Conservation (phyloP, 2,113 vertebrate genomes). For the Calidris pygmaea region DNA sequence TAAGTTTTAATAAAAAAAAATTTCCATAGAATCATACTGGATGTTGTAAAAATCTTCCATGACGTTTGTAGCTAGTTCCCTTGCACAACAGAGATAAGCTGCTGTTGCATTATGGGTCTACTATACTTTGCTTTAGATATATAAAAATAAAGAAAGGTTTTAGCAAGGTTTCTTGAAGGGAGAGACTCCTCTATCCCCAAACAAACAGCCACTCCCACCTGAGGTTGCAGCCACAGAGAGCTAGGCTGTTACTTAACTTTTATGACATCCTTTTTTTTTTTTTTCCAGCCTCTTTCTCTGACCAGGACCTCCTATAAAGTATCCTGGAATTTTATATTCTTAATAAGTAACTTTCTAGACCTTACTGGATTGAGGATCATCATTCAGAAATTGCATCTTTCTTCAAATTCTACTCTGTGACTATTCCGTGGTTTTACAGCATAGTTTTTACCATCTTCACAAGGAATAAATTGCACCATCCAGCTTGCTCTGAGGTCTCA, state of each 20-base stretch:
- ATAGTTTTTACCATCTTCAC: neutral
- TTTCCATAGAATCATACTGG: neutral
- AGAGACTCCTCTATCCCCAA: neutral
- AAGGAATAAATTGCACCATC: neutral
- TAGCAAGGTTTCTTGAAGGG: neutral
- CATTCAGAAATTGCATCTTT: neutral
- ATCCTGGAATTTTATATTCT: neutral
- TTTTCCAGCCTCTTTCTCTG: neutral
- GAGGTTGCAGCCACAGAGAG: neutral
- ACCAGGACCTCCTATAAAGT: neutral
- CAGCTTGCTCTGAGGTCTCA: neutral
- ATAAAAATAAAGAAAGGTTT: neutral
- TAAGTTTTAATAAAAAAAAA: neutral
- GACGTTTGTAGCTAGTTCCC: neutral
- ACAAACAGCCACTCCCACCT: fast-evolving
- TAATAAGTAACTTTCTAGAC: neutral
- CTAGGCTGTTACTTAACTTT: neutral
- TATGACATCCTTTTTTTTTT: neutral
- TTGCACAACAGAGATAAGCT: neutral
- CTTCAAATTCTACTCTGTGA: neutral
- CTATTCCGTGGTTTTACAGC: neutral
- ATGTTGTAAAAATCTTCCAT: neutral
- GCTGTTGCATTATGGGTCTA: fast-evolving
- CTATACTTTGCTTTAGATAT: neutral
- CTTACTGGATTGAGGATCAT: neutral